A percentile compares a stretch with the other conserved stretches of the same genome.
Conservation (phyloP, 2,888 invertebrate species). For the Folsomia manolachei region DNA sequence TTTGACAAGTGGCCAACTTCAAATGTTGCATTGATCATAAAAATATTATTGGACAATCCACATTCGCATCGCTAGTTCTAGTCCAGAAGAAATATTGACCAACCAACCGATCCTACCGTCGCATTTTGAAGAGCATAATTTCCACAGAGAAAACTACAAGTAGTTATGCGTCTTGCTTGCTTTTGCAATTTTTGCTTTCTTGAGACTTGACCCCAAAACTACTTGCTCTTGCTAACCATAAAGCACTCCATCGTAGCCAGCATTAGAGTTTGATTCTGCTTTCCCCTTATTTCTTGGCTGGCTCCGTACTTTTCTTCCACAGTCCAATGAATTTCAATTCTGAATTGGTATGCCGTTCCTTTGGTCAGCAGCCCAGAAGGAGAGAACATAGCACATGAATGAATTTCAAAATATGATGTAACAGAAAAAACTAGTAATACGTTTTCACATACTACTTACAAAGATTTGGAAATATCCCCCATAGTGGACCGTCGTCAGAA, state of each 20-base stretch:
- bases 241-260: neutral
- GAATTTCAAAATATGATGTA: neutral
- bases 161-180: too few relatives aligned
- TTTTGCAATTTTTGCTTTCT: too few relatives aligned
- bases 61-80: neutral
- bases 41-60: constrained; percentile 2
- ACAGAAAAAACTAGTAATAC: neutral
- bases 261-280: too few relatives aligned
- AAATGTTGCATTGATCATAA: neutral
- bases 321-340: neutral
- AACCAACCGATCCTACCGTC: neutral
- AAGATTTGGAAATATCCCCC: neutral
- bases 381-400: neutral
- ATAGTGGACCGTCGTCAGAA: neutral
- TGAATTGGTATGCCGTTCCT: neutral
- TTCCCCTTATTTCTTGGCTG: neutral
- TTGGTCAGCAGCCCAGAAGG: too few relatives aligned
- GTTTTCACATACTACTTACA: neutral
- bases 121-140: neutral
- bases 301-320: neutral
- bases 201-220: neutral
- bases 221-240: neutral
- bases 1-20: neutral
- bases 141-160: neutral
- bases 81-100: neutral